These are phyloP conservation scores for Eledone cirrhosa DNA, from an alignment of 2,888 invertebrate species.

Conservation along the genomic window DNA sequence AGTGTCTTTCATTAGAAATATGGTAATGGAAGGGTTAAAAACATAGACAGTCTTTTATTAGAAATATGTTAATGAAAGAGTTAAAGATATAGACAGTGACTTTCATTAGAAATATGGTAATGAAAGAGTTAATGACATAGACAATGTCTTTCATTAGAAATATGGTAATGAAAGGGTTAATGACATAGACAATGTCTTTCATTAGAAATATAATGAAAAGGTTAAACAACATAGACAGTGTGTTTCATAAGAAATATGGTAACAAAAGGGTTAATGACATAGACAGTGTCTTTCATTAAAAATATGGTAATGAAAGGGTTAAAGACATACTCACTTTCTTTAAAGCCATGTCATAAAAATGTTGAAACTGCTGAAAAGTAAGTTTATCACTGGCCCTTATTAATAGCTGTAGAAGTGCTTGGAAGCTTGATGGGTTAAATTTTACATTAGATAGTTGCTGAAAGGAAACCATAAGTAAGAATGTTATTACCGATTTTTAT, in stretches of 20 bases:
- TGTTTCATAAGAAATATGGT: not conserved
- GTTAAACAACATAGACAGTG: not conserved
- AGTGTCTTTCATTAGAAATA: not conserved
- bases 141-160: too few species aligned
- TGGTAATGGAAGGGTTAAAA: not conserved
- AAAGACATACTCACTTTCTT: conserved; percentile 42
- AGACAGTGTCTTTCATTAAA: not conserved
- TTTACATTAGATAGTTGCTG: conserved; percentile 52
- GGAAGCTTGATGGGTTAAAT: conserved; percentile 46
- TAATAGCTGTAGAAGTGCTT: conserved; percentile 45
- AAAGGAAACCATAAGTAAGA: conserved; percentile 31
- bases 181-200: too few species aligned
- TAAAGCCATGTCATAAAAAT: conserved; percentile 56
- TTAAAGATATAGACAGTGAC: not conserved
- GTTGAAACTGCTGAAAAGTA: conserved; percentile 48
- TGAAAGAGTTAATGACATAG: too few species aligned
- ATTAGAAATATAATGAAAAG: too few species aligned
- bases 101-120: too few species aligned
- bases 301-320: not conserved
- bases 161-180: too few species aligned
- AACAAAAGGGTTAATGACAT: not conserved
- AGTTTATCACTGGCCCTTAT: conserved; percentile 49
- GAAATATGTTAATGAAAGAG: not conserved
- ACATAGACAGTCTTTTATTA: not conserved
- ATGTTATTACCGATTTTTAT: too few species aligned